Evolutionary conservation across 2,888 invertebrate genomes (phyloP).

Genomic region (Malthinus seriepunctatus): DNA sequence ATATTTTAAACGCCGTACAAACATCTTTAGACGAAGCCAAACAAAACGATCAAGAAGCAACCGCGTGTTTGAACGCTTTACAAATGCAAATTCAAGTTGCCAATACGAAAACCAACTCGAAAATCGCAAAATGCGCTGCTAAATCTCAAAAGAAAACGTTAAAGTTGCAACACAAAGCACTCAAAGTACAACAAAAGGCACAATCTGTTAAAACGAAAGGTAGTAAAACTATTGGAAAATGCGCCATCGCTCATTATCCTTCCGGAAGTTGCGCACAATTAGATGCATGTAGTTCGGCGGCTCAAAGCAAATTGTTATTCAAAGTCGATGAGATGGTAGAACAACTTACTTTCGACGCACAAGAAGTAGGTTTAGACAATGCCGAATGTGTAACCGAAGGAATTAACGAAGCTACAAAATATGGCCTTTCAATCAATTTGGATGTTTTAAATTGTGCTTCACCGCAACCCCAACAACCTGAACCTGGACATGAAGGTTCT

Average conservation of each 20-base stretch:
- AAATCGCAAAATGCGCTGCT: neutral
- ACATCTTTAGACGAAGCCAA: neutral
- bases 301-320: neutral
- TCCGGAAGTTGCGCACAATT: conserved; percentile 1
- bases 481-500: neutral
- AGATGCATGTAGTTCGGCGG: neutral
- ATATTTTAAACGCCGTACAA: neutral
- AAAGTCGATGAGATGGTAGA: neutral
- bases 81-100: neutral
- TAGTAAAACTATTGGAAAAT: neutral
- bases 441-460: neutral
- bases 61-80: neutral
- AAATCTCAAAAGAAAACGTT: neutral
- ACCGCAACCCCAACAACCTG: neutral
- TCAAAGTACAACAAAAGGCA: neutral
- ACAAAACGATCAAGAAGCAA: neutral
- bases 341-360: neutral
- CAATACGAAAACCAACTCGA: neutral
- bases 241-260: neutral
- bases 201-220: conserved; percentile 6
- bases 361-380: neutral
- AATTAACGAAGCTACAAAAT: neutral
- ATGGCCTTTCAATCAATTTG: neutral
- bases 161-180: neutral
- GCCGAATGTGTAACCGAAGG: conserved; percentile 3